A percentile compares a stretch with the other conserved stretches of the same genome.
phyloP scores from a whole-genome alignment of 2,113 vertebrate species.

The Pseudopodoces humilis region DNA sequence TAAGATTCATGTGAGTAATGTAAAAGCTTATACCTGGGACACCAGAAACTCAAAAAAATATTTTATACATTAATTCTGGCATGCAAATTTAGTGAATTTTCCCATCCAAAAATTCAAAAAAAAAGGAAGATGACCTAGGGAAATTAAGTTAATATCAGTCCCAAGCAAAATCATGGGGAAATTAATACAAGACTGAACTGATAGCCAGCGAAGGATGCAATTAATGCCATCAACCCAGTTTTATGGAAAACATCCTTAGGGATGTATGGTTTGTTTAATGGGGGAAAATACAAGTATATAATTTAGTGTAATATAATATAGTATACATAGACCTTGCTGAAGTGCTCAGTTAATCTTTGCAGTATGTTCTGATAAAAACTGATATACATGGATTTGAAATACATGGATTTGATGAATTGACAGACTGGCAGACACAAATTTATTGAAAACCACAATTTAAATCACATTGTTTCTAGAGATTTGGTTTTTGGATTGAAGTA shows the following conservation, averaged over 20 bases:
- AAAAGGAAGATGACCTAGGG: neutral
- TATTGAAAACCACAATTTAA: neutral
- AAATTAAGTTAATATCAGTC: neutral
- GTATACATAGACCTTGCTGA: neutral
- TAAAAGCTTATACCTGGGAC: neutral
- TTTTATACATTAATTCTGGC: neutral
- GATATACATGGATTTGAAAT: neutral
- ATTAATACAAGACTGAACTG: neutral
- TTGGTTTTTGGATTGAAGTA: neutral
- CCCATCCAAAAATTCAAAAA: neutral
- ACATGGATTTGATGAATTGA: neutral
- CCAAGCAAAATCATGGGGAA: neutral
- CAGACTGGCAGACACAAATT: neutral
- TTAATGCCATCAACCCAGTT: neutral
- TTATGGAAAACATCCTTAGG: neutral
- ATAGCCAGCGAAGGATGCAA: neutral
- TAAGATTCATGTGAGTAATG: neutral
- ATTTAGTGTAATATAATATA: neutral
- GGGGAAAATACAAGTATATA: neutral
- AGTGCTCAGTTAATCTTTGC: neutral
- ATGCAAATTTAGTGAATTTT: neutral
- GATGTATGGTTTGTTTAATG: neutral
- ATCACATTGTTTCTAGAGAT: neutral
- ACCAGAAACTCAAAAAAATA: neutral
- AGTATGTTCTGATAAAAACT: neutral